Evolutionary conservation across 64 coral and sea anemone species (phyloP).

Genomic region (Platygyra sinensis): DNA sequence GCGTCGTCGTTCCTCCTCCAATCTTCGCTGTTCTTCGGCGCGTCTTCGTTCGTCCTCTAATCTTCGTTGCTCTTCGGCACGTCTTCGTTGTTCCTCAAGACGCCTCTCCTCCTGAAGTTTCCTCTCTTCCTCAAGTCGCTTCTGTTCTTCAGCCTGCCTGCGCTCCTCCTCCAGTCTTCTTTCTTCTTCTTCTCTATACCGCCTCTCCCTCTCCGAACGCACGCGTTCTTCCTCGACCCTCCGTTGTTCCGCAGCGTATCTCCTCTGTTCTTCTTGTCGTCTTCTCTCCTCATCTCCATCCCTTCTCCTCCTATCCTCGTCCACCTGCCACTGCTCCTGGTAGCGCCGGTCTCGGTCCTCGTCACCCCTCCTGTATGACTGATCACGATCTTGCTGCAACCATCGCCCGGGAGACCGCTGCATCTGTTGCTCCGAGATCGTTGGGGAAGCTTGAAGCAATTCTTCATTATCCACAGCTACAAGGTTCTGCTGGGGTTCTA

Average conservation of each 20-base stretch:
- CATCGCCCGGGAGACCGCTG: slow-evolving; percentile 73
- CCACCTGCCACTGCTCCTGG: slow-evolving; percentile 27
- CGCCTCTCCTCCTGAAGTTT: slow-evolving; percentile 27
- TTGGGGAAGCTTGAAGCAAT: slow-evolving; percentile 54
- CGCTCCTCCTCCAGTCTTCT: slow-evolving; percentile 14
- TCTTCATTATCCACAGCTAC: slow-evolving; percentile 36
- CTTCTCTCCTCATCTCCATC: slow-evolving; percentile 24
- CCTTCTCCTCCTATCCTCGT: slow-evolving; percentile 53
- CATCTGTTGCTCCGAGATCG: slow-evolving; percentile 74
- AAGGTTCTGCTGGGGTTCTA: slow-evolving; percentile 57
- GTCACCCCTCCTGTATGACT: slow-evolving; percentile 16
- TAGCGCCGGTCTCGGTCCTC: slow-evolving; percentile 33
- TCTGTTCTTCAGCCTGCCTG: slow-evolving; percentile 57
- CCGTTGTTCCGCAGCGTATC: slow-evolving; percentile 37
- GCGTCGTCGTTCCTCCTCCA: slow-evolving; percentile 60
- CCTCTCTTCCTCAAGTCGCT: slow-evolving; percentile 42
- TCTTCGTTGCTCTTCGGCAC: slow-evolving; percentile 35
- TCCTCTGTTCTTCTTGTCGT: not conserved
- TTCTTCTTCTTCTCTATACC: slow-evolving; percentile 41
- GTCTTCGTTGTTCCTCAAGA: slow-evolving; percentile 34
- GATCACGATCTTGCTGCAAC: slow-evolving; percentile 43
- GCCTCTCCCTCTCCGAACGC: slow-evolving; percentile 14
- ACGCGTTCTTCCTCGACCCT: slow-evolving; percentile 27
- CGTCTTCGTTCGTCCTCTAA: slow-evolving; percentile 38
- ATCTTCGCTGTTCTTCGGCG: slow-evolving; percentile 56